These are phyloP conservation scores for Erynnis tages DNA, from an alignment of 2,888 invertebrate species.

Conservation along the genomic window DNA sequence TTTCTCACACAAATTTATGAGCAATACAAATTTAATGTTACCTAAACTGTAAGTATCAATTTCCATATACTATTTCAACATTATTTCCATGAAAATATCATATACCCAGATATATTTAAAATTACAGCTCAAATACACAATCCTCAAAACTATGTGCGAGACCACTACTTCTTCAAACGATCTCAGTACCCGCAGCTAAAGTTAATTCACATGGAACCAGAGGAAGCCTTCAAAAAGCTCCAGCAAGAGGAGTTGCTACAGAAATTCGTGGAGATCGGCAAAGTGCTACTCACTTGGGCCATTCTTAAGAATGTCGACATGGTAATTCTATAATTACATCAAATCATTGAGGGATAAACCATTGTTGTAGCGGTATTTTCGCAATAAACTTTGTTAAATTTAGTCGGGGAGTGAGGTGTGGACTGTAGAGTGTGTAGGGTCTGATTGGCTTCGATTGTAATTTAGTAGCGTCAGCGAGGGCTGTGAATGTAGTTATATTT, in stretches of 20 bases:
- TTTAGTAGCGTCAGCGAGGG: too few relatives aligned
- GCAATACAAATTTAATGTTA: too few relatives aligned
- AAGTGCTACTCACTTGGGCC: constrained; percentile 95
- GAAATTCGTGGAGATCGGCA: constrained; percentile 98
- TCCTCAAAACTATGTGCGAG: constrained; percentile 96
- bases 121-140: constrained; percentile 96
- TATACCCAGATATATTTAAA: background rate
- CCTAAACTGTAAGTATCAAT: too few relatives aligned
- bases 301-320: constrained; percentile 95
- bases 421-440: too few relatives aligned
- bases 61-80: background rate
- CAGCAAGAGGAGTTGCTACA: constrained; percentile 94
- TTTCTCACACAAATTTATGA: too few relatives aligned
- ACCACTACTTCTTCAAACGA: constrained; percentile 96
- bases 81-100: background rate
- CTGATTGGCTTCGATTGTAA: too few relatives aligned
- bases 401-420: too few relatives aligned
- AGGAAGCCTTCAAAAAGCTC: constrained; percentile 93
- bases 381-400: too few relatives aligned
- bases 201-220: constrained; percentile 95
- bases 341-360: too few relatives aligned
- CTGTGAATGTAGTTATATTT: too few relatives aligned
- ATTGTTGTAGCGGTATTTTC: too few relatives aligned
- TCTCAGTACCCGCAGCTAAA: constrained; percentile 99
- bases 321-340: constrained; percentile 77